Evolutionary conservation across 53 echinoderm and acorn worm species (phyloP).

Genomic region (Holothuria scabra): DNA sequence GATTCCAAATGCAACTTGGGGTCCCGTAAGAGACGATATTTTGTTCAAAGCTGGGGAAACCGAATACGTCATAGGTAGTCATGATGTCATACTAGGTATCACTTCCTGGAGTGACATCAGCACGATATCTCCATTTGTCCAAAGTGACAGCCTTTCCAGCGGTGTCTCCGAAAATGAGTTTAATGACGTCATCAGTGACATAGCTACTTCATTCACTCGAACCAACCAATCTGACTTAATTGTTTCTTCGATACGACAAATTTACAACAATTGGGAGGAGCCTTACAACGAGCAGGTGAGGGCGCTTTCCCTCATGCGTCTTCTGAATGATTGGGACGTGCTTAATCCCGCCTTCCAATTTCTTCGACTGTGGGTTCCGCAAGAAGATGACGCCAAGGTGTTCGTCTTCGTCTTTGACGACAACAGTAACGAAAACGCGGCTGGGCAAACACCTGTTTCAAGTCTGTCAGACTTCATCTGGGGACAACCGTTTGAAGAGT

Average conservation of each 20-base stretch:
- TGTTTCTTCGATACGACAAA: conserved; percentile 8
- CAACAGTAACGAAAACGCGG: too few species aligned
- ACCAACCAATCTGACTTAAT: not conserved
- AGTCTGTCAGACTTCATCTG: too few species aligned
- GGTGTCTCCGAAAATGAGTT: conserved; percentile 3
- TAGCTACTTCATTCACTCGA: not conserved
- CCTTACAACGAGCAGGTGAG: not conserved
- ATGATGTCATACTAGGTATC: conserved; percentile 1
- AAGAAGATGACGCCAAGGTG: not conserved
- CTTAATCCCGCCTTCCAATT: conserved; percentile 1
- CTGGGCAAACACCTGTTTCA: too few species aligned
- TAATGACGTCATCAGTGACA: not conserved
- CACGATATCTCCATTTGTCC: not conserved
- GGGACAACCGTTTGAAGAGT: too few species aligned
- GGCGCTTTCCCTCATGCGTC: not conserved
- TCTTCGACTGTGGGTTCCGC: not conserved
- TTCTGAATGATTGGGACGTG: not conserved
- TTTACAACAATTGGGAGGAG: conserved; percentile 19
- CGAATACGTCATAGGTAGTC: conserved; percentile 5
- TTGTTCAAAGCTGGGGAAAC: conserved; percentile 1
- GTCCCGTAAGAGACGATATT: not conserved
- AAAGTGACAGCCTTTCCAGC: not conserved
- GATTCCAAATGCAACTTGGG: not conserved
- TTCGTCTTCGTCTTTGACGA: not conserved
- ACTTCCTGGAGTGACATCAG: not conserved